Evolutionary conservation across 2,797 vertebrate species (phyloP), one percentile per base, ranked within the genome.

Genomic region (Sus cebifrons): DNA sequence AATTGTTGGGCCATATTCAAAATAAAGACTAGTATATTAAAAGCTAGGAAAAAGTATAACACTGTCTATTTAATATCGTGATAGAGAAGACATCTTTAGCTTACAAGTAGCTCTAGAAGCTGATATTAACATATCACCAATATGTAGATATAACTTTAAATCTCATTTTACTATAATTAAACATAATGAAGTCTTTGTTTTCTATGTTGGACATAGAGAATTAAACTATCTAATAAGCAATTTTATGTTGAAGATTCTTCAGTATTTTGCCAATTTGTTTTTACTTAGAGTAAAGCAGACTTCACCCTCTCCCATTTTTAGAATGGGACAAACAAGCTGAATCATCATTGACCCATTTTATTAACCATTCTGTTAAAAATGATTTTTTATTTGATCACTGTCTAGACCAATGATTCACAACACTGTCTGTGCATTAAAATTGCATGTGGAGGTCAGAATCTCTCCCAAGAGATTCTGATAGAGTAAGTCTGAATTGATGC

Each of bases 361-460:
- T 74, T 93, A 86, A 81, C 13, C 3, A 58, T 65, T 75, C 90
- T 83, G 44, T 78, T 87, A 77, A 83, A 83, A 77, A 29, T 78
- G 65, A 78, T 10, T 62, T 95, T 96, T 77, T 75, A 75, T 96
- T 89, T 91, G 29, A 93, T 90, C 64, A 65, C 12, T 71, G 20
- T 83, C 86, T 77, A 82, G 62, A 87, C 75, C 32, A 78, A 64
- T 83, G 64, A 93, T 64, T 91, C 64, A 87, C 23, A 86, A 58
- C 32, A 71, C 29, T 58, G 64, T 1, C 27, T 83, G 18, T 71
- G 32, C 58, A 83, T 73, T 95, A 78, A 90, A 93, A 91, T 87
- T 87, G 49, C 4, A 78, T 93, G 21, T 60, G 8, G 75, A 83
- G 64, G 56, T 91, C 77, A 95, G 68, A 87, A 93, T 87, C 29